Evolutionary conservation across 2,797 vertebrate genomes (phyloP).

Genomic region (Chanos chanos): DNA sequence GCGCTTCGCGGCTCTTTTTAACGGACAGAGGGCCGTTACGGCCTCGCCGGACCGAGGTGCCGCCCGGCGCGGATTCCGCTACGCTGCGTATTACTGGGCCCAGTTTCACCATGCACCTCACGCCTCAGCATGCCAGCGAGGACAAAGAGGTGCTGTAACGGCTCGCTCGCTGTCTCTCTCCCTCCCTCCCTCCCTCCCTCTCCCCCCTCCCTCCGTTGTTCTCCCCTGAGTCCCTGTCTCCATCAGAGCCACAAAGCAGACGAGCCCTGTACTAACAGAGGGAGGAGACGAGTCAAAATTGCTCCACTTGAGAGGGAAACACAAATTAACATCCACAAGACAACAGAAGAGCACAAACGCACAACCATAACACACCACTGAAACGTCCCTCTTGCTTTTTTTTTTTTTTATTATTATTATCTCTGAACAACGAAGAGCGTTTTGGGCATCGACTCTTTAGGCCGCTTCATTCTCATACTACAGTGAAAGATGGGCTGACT

Average conservation of each 20-base stretch:
- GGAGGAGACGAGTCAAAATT: neutral
- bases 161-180: neutral
- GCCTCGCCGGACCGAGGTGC: no score
- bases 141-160: neutral
- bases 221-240: neutral
- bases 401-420: no score
- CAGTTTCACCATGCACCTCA: neutral
- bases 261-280: no score
- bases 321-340: neutral
- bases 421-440: no score
- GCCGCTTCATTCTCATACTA: no score
- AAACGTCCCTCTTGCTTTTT: no score
- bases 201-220: neutral
- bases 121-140: neutral
- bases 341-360: neutral
- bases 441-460: no score
- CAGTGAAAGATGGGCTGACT: constrained; percentile 1
- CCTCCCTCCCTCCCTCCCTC: neutral
- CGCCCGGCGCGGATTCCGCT: neutral
- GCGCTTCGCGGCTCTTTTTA: neutral
- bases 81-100: neutral
- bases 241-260: no score
- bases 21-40: neutral
- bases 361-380: no score
- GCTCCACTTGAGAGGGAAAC: neutral